A percentile compares a stretch with the other conserved stretches of the same genome.
Conservation (phyloP, 2,888 invertebrate genomes). For the Drosophila longiperda region DNA sequence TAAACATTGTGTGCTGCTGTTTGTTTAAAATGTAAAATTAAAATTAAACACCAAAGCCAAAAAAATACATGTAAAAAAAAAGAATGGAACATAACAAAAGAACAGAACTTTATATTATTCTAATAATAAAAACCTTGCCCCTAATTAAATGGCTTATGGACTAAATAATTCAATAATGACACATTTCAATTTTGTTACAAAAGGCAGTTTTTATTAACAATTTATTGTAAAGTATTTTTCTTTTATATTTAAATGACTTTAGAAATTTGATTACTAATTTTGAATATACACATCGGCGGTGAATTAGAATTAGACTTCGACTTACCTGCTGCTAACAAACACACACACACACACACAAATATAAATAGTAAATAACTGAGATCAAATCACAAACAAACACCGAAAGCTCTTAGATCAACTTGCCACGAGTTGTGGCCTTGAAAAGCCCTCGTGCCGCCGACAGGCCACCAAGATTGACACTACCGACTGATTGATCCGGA, state of each 20-base stretch:
- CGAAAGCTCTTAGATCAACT: conserved; percentile 19
- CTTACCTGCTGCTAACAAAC: conserved; percentile 52
- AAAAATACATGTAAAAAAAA: conserved; percentile 26
- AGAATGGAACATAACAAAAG: conserved; percentile 31
- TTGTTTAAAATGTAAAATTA: conserved; percentile 24
- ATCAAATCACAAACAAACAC: conserved; percentile 43
- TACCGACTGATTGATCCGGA: conserved; percentile 54
- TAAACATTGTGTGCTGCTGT: conserved; percentile 33
- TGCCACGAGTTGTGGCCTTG: conserved; percentile 31
- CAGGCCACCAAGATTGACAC: neutral
- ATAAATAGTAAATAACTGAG: conserved; percentile 41
- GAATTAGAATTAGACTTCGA: conserved; percentile 18
- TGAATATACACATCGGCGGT: conserved; percentile 12
- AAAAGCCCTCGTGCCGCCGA: conserved; percentile 52
- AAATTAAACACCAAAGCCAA: conserved; percentile 63
- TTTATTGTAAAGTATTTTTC: conserved; percentile 21
- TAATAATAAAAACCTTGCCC: conserved; percentile 55
- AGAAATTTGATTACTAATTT: conserved; percentile 28
- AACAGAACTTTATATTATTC: conserved; percentile 27
- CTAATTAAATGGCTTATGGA: conserved; percentile 51
- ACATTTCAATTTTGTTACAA: conserved; percentile 75
- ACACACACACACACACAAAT: conserved; percentile 1
- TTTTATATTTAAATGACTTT: conserved; percentile 13
- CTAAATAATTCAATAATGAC: conserved; percentile 74
- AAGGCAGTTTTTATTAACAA: conserved; percentile 71